A percentile compares a stretch with the other conserved stretches of the same genome.
Conservation (phyloP, 2,113 vertebrate species). For the Megaptera novaeangliae region DNA sequence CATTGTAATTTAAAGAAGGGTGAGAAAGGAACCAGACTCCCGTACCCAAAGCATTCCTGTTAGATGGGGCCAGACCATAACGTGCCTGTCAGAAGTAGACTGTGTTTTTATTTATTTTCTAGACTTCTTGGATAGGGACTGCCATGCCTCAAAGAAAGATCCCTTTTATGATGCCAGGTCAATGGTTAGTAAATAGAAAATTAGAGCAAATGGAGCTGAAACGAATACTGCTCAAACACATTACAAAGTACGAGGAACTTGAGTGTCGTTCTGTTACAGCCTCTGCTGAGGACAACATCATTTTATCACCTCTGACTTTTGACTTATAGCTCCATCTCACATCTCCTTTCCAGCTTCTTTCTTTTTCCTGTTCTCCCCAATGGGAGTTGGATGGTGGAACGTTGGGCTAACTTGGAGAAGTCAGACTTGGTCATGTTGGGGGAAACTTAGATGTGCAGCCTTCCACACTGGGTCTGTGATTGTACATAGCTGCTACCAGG, state of each 20-base stretch:
- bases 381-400: not conserved
- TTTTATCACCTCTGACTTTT: not conserved
- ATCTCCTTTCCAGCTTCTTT: not conserved
- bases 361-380: not conserved
- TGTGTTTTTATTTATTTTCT: conserved; percentile 26
- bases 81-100: not conserved
- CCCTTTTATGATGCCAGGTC: not conserved
- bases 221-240: not conserved
- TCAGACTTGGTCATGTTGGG: not conserved
- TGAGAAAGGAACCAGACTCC: not conserved
- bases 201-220: not conserved
- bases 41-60: not conserved
- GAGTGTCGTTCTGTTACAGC: not conserved
- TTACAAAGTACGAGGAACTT: not conserved
- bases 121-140: not conserved
- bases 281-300: not conserved
- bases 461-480: not conserved
- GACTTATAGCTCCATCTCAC: not conserved
- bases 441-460: not conserved
- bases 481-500: not conserved
- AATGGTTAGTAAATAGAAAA: not conserved
- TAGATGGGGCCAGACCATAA: not conserved
- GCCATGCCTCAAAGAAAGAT: not conserved
- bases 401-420: not conserved
- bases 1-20: not conserved